A percentile compares a stretch with the other conserved stretches of the same genome.
Evolutionary conservation across 2,888 invertebrate species (phyloP).

Genomic region (Tetragonula carbonaria): DNA sequence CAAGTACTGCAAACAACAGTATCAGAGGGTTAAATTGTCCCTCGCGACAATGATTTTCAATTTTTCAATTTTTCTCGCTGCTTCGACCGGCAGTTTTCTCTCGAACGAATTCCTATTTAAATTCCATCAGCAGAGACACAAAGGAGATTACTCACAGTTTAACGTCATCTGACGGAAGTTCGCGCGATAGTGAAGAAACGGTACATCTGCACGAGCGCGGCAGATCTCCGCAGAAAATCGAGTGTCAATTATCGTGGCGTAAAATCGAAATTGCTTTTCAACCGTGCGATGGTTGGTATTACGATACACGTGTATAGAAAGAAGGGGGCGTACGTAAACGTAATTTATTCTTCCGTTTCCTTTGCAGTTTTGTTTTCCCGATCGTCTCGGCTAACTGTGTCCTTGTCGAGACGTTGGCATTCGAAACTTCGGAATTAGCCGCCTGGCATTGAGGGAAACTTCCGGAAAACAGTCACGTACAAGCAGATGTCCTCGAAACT

Average conservation of each 20-base stretch:
- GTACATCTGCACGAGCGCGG: not conserved
- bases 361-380: not conserved
- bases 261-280: not conserved
- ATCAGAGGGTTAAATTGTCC: not conserved
- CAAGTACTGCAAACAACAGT: not conserved
- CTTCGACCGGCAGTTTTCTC: not conserved
- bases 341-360: constrained; percentile 37
- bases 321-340: not conserved
- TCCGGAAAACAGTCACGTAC: constrained; percentile 64
- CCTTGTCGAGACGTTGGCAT: constrained; percentile 38
- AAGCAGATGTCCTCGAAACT: constrained; percentile 50
- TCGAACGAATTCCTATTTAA: not conserved
- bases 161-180: not conserved
- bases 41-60: not conserved
- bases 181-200: not conserved
- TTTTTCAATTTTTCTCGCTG: not conserved
- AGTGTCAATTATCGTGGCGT: not conserved
- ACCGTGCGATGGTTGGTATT: not conserved
- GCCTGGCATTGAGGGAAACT: constrained; percentile 61
- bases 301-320: not conserved
- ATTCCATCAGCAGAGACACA: not conserved
- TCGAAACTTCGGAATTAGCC: constrained; percentile 55
- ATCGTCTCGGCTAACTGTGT: not conserved
- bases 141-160: not conserved
- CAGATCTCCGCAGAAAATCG: not conserved